A percentile compares a stretch with the other conserved stretches of the same genome.
phyloP scores from a whole-genome alignment of 1,140 invertebrate species.

The Bombus terrestris region DNA sequence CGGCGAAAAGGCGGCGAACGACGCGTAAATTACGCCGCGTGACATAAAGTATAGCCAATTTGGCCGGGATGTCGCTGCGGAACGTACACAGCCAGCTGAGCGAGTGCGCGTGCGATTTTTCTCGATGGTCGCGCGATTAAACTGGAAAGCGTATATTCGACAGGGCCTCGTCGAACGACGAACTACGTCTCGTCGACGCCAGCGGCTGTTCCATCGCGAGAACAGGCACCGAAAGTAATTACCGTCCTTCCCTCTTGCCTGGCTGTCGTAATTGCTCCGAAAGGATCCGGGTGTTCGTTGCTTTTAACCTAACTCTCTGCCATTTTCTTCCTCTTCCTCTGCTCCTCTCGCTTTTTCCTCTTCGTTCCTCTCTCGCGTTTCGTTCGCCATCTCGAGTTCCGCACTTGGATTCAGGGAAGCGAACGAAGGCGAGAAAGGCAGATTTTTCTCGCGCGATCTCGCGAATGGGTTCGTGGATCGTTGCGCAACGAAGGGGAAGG shows the following conservation, averaged over 20 bases:
- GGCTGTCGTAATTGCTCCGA: constrained; percentile 42
- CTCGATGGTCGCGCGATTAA: constrained; percentile 3
- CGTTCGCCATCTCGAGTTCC: background rate
- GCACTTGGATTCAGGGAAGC: background rate
- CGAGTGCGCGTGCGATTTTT: constrained; percentile 30
- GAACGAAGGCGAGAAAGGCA: background rate
- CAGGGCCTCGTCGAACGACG: constrained; percentile 12
- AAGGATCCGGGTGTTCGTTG: background rate
- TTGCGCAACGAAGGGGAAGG: constrained; percentile 56
- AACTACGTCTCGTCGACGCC: constrained; percentile 11
- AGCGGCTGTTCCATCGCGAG: background rate
- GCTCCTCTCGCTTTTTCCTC: background rate
- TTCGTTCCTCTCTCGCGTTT: no score
- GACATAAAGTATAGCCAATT: constrained; percentile 68
- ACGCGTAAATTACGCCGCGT: constrained; percentile 64
- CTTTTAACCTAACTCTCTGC: background rate
- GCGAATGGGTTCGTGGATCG: background rate
- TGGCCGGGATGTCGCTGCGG: constrained; percentile 18
- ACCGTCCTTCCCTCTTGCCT: background rate
- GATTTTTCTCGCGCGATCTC: constrained; percentile 16
- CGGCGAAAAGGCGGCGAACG: constrained; percentile 60
- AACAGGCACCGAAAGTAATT: constrained; percentile 64
- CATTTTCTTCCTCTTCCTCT: constrained; percentile 33
- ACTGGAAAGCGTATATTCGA: background rate
- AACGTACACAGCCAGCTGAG: background rate